Base-by-base conservation (phyloP, 1,140 invertebrate species). In the Pseudomyrmex sp. region DNA sequence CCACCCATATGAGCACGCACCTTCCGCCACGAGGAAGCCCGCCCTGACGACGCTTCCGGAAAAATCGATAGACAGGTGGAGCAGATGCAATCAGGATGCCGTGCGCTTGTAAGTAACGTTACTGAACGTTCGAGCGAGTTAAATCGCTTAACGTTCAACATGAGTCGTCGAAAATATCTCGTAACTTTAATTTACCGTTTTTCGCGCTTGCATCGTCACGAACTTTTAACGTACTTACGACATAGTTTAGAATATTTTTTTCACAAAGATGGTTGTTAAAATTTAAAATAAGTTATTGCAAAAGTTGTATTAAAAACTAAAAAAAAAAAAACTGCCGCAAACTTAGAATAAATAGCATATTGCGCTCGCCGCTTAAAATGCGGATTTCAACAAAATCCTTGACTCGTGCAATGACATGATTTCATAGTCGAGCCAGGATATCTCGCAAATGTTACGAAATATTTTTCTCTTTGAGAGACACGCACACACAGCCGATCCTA, bases 31-130 rank as follows among this genome's bases (percentile, higher is more conserved):
- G 1, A 65, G 63, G 56, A 26, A 88, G 66, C 61, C 68, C 61
- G 48, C 54, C 70, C 59, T 20, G 44, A 58, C 56, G 61, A 76
- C 15, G 79, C 88, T 88, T 89, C 88, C 87, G 84, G 88, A 89
- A 89, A 89, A 89, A 89, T 89, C 88, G 88, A 89, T 89, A 89
- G 88, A 88, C 88, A 89, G 88, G 88, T 89, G 87, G 56, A 86
- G 80, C 85, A 86, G 84, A 88, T 88, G 84, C 62, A 82, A 86
- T 89, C 66, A 23, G 68, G 46, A 80, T 68, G 63, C 65, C 75
- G 46, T 66, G 12, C 54, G 61, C 44, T 79, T 70, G 20, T n/a
- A 20, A 58, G 59, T 68, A 77, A 68, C 50, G 13, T 7, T 12
- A 50, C 50, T 66, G 13, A 54, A 70, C 44, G 7, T 23, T 79